Base-by-base conservation (phyloP, 2,113 vertebrate species). In the Chionomys nivalis region DNA sequence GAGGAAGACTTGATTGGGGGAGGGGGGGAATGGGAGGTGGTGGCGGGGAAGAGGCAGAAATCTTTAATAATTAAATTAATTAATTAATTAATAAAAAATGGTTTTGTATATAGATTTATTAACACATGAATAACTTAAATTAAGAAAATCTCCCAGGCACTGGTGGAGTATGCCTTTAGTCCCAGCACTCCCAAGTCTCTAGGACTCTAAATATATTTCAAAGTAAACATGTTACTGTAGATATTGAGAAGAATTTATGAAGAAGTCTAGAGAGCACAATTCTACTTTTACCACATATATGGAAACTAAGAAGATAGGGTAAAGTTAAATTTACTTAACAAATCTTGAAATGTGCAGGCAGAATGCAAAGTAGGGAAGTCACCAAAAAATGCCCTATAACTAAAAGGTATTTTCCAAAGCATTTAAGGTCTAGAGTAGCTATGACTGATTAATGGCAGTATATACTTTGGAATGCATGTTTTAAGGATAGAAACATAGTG, bases 91-190 rank as follows among this genome's bases (percentile, higher is more conserved):
- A n/a, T n/a, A n/a, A n/a, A n/a, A n/a, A n/a, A 44, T 79, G 95
- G 86, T 93, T 70, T 47, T 66, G 4, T 16, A 28, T 24, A 93
- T 8, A 39, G 14, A 82, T 76, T 93, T 91, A 79, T 24, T 58
- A 93, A 81, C 8, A 68, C 7, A 89, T 91, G 47, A 96, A 61
- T 83, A 93, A 82, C 72, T 73, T 39, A 83, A 79, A 26, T 68
- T 39, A 83, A 79, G 36, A 79, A 66, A 83, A 94, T 44, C 70
- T 72, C 7, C 17, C 70, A 72, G 36, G 70, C 70, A n/a, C 7
- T 72, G 17, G 70, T n/a, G 36, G 70, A n/a, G 7, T 72, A n/a
- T 1, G 17, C 36, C 36, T 39, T 72, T 72, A n/a, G n/a, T n/a
- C 68, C 1, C 17, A 72, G 68, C 0, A n/a, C 68, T 72, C 1